A percentile compares a stretch with the other conserved stretches of the same genome.
These are phyloP conservation scores for Oeneis ivallda DNA, from an alignment of 2,888 invertebrate species.

Conservation along the genomic window DNA sequence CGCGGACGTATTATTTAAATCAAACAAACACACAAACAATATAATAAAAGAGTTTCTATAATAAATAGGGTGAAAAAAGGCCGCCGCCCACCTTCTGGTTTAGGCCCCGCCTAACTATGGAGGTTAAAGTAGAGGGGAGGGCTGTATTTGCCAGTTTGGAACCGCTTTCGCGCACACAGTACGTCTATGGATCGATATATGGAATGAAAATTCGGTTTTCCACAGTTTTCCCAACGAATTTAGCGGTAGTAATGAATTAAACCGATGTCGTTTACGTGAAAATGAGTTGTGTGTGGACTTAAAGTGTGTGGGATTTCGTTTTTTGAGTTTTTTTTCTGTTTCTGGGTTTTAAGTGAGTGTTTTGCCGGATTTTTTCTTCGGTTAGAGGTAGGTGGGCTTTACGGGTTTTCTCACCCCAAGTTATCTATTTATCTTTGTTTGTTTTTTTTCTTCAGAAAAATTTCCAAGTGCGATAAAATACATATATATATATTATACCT, in stretches of 20 bases:
- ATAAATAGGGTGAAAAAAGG: slow-evolving; percentile 62
- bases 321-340: slow-evolving; percentile 14
- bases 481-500: too few species aligned
- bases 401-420: background rate
- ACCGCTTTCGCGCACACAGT: slow-evolving; percentile 67
- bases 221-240: background rate
- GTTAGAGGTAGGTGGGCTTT: slow-evolving; percentile 16
- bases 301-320: slow-evolving; percentile 12
- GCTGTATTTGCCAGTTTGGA: slow-evolving; percentile 67
- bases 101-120: slow-evolving; percentile 59
- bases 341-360: slow-evolving; percentile 16
- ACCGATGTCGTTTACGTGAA: slow-evolving; percentile 13
- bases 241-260: background rate
- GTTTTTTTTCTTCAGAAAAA: too few species aligned
- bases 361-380: slow-evolving; percentile 16
- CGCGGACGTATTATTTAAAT: slow-evolving; percentile 61
- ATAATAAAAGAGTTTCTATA: slow-evolving; percentile 64
- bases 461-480: too few species aligned
- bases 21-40: slow-evolving; percentile 67
- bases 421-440: background rate
- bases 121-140: slow-evolving; percentile 48
- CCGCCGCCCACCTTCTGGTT: slow-evolving; percentile 57
- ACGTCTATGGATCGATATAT: slow-evolving; percentile 46
- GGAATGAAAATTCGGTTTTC: slow-evolving; percentile 28
- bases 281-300: slow-evolving; percentile 20